These are phyloP conservation scores for Loxodonta africana DNA, from an alignment of 2,113 vertebrate genomes.

Conservation along the genomic window DNA sequence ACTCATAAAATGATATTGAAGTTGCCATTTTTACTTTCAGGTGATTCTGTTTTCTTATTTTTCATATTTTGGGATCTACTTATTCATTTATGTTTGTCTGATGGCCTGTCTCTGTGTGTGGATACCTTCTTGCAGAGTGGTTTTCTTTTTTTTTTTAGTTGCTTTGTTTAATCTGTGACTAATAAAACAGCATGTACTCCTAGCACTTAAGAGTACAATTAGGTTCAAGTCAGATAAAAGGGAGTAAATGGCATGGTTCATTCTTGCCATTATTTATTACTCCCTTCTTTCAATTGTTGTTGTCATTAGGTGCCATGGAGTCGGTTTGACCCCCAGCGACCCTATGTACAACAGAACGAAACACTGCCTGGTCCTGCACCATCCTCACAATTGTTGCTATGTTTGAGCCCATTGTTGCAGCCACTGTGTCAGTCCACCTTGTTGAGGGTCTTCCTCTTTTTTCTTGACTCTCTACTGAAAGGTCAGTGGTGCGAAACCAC, in stretches of 20 bases:
- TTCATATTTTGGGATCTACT: rapidly evolving
- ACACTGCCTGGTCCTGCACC: background rate
- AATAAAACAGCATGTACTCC: constrained; percentile 5
- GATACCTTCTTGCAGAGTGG: background rate
- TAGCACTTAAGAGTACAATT: background rate
- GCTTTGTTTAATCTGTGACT: constrained; percentile 69
- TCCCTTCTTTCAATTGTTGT: background rate
- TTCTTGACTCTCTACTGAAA: too few species aligned
- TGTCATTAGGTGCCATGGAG: background rate
- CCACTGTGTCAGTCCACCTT: background rate
- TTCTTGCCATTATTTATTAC: background rate
- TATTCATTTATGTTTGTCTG: background rate
- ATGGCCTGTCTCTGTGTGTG: background rate
- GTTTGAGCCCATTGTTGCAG: background rate
- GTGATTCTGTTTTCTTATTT: background rate
- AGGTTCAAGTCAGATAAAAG: background rate
- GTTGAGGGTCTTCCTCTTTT: background rate
- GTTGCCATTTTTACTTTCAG: background rate
- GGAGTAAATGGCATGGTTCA: background rate
- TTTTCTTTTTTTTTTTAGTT: background rate
- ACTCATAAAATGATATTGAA: background rate
- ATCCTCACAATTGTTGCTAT: background rate
- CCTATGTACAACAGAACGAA: background rate
- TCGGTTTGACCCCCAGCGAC: background rate
- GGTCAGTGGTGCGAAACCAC: too few species aligned